Evolutionary conservation across 2,797 vertebrate genomes (phyloP), one percentile per base, ranked within the genome.

Genomic region (Scleropages formosus): DNA sequence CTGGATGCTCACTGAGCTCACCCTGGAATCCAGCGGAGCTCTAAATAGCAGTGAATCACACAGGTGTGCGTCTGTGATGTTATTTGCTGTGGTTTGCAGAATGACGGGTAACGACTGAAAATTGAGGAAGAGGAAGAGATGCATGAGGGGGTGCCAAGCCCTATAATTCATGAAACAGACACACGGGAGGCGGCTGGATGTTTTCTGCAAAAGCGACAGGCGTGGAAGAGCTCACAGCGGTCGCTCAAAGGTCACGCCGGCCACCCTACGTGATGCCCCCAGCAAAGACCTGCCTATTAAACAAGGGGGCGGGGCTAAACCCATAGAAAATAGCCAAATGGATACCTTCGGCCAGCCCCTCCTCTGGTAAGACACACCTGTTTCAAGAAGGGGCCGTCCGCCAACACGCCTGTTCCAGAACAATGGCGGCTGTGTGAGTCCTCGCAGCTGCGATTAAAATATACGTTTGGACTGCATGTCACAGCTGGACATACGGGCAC

Each of bases 1-100:
- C 51, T 53, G 68, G 49, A 18, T 51, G 26, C 12, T 26, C 12
- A 1, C 24, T 27, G 11, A 9, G 3, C 39, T 51, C 4, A 27
- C 47, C 73, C 62, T 65, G 15, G 4, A 66, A 58, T 74, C 62
- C 53, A 62, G 72, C 26, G 4, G 22, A 73, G 72, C 47, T 1
- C 44, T 44, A 53, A 51, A 74, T 65, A 27, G 56, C 24, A 66
- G 47, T 59, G 13, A 8, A 10, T 2, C 4, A 44, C 4, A 0
- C 46, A 64, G 72, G 47, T 65, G 15, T 65, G 72, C 65, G 24
- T 65, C 65, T 56, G 18, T 56, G 51, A 39, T 27, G 22, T 46
- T 16, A 27, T 22, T 27, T 12, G 9, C 26, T 70, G 53, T 53
- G 12, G 22, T 47, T 65, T 47, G 39, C 20, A 64, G 64, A 65